A percentile compares a stretch with the other conserved stretches of the same genome.
Conservation (phyloP, 1,140 invertebrate species). For the Sitophilus oryzae region DNA sequence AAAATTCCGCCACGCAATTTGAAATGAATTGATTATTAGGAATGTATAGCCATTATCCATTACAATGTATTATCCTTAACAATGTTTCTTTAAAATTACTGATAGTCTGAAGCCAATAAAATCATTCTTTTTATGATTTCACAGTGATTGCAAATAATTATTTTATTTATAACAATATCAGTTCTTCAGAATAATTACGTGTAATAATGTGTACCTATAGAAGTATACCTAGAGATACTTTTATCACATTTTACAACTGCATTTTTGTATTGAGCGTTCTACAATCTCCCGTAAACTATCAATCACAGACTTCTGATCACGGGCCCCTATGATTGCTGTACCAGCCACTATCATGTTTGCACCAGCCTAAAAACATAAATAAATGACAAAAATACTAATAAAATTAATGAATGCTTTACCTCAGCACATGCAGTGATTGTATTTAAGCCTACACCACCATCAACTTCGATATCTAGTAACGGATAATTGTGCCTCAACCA, state of each 20-base stretch:
- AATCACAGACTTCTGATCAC: conserved; percentile 78
- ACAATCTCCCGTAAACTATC: conserved; percentile 67
- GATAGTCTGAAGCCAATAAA: too few relatives aligned
- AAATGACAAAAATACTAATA: neutral
- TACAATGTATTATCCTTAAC: too few relatives aligned
- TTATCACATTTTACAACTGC: conserved; percentile 33
- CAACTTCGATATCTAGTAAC: conserved; percentile 91
- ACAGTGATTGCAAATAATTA: too few relatives aligned
- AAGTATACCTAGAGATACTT: too few relatives aligned
- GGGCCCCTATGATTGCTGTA: conserved; percentile 80
- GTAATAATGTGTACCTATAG: too few relatives aligned
- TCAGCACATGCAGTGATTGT: conserved; percentile 87
- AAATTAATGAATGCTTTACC: conserved; percentile 49
- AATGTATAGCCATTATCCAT: too few relatives aligned
- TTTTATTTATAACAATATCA: too few relatives aligned
- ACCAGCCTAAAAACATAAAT: conserved; percentile 67
- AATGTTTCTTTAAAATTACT: too few relatives aligned
- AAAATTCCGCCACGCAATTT: too few relatives aligned
- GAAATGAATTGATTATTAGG: too few relatives aligned
- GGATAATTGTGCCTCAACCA: conserved; percentile 81
- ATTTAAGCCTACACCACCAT: conserved; percentile 88
- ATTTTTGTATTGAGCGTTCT: conserved; percentile 50
- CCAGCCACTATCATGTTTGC: conserved; percentile 99
- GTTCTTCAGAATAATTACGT: too few relatives aligned
- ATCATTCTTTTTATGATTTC: too few relatives aligned